A percentile compares a stretch with the other conserved stretches of the same genome.
Evolutionary conservation across 2,888 invertebrate species (phyloP).

Genomic region (Macaria liturata): DNA sequence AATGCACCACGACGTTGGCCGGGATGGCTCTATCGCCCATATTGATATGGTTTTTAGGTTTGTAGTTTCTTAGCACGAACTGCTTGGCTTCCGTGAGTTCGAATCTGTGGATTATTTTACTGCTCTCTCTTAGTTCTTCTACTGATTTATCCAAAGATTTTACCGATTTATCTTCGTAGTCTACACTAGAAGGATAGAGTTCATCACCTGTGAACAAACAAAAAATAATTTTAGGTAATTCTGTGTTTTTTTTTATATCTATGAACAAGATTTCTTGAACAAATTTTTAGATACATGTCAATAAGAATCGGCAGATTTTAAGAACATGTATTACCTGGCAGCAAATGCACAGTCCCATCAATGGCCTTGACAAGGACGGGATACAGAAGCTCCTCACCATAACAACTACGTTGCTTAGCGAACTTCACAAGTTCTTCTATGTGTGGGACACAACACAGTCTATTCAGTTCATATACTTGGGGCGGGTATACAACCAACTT

Average conservation of each 20-base stretch:
- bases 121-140: constrained; percentile 56
- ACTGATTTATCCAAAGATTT: constrained; percentile 56
- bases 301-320: no score
- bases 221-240: no score
- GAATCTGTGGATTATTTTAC: constrained; percentile 56
- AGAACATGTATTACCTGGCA: constrained; percentile 80
- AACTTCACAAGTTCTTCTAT: constrained; percentile 83
- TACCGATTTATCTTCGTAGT: constrained; percentile 52
- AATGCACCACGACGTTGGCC: constrained; percentile 38
- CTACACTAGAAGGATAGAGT: constrained; percentile 68
- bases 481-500: constrained; percentile 86
- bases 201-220: constrained; percentile 74
- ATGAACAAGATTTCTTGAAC: no score
- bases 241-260: no score
- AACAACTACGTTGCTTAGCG: constrained; percentile 79
- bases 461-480: constrained; percentile 89
- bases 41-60: constrained; percentile 62
- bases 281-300: no score
- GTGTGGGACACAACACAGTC: constrained; percentile 81
- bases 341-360: constrained; percentile 82
- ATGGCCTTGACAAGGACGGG: constrained; percentile 80
- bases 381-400: constrained; percentile 78
- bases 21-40: constrained; percentile 61
- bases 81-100: constrained; percentile 42
- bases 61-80: constrained; percentile 59